These are phyloP conservation scores for Solen grandis DNA, from an alignment of 1,140 invertebrate genomes.

Conservation along the genomic window DNA sequence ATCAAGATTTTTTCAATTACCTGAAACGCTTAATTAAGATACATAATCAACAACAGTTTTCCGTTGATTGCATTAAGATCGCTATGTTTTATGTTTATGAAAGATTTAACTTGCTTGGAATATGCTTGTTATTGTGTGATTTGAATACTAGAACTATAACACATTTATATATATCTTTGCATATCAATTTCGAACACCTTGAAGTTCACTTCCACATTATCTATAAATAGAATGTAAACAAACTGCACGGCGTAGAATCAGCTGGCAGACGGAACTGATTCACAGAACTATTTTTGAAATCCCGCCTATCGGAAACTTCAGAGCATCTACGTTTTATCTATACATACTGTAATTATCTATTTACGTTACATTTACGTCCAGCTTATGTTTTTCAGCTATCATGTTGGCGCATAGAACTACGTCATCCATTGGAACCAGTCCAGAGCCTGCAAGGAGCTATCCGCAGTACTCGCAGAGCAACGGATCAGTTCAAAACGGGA, in stretches of 20 bases:
- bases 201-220: no score
- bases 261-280: neutral
- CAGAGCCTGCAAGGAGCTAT: slow-evolving; percentile 14
- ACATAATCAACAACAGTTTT: no score
- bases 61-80: no score
- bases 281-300: neutral
- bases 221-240: slow-evolving; percentile 1
- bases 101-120: no score
- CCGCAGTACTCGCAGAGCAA: slow-evolving; percentile 22
- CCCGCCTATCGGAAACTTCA: neutral
- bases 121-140: no score
- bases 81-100: no score
- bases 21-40: no score
- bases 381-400: slow-evolving; percentile 9
- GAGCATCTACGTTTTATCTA: neutral
- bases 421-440: slow-evolving; percentile 7
- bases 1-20: no score
- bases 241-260: neutral
- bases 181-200: no score
- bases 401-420: slow-evolving; percentile 29
- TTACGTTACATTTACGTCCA: neutral
- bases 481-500: slow-evolving; percentile 8
- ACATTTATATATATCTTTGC: no score
- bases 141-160: no score
- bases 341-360: neutral